These are phyloP conservation scores for Clitarchus hookeri DNA, from an alignment of 2,888 invertebrate species.

Conservation along the genomic window DNA sequence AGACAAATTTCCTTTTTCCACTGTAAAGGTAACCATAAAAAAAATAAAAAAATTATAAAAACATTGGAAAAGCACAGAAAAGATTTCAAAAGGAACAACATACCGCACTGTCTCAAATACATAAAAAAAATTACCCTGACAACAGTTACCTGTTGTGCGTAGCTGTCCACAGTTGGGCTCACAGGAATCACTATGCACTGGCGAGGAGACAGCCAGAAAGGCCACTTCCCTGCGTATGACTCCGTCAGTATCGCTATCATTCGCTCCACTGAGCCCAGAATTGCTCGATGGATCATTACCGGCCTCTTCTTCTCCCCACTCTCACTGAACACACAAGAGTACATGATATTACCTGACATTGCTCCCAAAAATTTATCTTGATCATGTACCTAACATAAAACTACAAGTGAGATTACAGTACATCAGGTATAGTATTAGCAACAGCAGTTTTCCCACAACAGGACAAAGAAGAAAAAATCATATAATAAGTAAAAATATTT, in stretches of 20 bases:
- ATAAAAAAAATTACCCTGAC: not conserved
- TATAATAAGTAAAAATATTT: too few species aligned
- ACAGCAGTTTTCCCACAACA: too few species aligned
- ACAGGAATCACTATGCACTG: slow-evolving; percentile 94
- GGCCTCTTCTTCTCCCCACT: slow-evolving; percentile 88
- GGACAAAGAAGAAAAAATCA: too few species aligned
- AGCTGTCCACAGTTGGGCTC: slow-evolving; percentile 83
- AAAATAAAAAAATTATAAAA: slow-evolving; percentile 10
- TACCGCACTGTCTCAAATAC: too few species aligned
- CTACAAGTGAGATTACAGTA: too few species aligned
- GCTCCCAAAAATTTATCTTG: too few species aligned
- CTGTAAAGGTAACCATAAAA: too few species aligned
- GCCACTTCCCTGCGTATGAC: slow-evolving; percentile 98
- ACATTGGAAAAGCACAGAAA: slow-evolving; percentile 15
- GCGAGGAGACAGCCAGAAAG: slow-evolving; percentile 97
- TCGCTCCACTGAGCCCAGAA: slow-evolving; percentile 95
- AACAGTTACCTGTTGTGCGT: slow-evolving; percentile 71
- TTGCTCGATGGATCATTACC: slow-evolving; percentile 97
- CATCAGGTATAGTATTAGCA: too few species aligned
- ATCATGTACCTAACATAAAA: too few species aligned
- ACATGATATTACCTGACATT: too few species aligned
- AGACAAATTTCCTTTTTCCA: too few species aligned
- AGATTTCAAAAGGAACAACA: too few species aligned
- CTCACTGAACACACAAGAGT: slow-evolving; percentile 61
- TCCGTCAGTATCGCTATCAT: slow-evolving; percentile 98